These are phyloP conservation scores for Hestina assimilis DNA, from an alignment of 1,140 invertebrate genomes.

Conservation along the genomic window DNA sequence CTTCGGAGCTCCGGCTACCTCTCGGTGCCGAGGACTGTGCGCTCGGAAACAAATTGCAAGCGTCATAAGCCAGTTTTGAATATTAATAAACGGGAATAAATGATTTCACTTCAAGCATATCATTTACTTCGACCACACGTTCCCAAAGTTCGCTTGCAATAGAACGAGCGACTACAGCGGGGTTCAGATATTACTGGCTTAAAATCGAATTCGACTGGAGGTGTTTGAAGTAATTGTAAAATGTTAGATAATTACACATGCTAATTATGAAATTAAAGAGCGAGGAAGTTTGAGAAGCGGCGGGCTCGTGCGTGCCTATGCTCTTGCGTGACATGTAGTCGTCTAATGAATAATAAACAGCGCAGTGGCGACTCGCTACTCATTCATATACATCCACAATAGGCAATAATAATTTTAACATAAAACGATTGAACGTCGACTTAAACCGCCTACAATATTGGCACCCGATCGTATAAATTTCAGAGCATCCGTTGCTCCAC, in stretches of 20 bases:
- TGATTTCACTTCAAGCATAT: conserved; percentile 44
- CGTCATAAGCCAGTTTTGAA: conserved; percentile 67
- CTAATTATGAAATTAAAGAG: conserved; percentile 41
- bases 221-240: conserved; percentile 11
- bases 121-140: conserved; percentile 41
- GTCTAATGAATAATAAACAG: conserved; percentile 77
- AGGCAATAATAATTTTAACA: conserved; percentile 62
- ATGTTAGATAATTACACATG: conserved; percentile 24
- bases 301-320: conserved; percentile 66
- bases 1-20: conserved; percentile 24
- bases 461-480: conserved; percentile 41
- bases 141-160: conserved; percentile 38
- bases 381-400: conserved; percentile 71
- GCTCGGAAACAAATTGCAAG: conserved; percentile 62
- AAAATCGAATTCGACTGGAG: background rate
- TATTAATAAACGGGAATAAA: conserved; percentile 67
- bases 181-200: background rate
- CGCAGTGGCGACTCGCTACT: conserved; percentile 67
- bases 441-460: conserved; percentile 54
- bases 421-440: conserved; percentile 60
- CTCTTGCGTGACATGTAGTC: conserved; percentile 71
- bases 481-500: conserved; percentile 7
- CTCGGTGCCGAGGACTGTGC: conserved; percentile 40
- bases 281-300: conserved; percentile 64
- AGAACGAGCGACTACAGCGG: background rate